Percentiles rank a stretch among this genome's conserved stretches.
These are phyloP conservation scores for Scalopus aquaticus DNA, from an alignment of 2,113 vertebrate species.

Conservation along the genomic window DNA sequence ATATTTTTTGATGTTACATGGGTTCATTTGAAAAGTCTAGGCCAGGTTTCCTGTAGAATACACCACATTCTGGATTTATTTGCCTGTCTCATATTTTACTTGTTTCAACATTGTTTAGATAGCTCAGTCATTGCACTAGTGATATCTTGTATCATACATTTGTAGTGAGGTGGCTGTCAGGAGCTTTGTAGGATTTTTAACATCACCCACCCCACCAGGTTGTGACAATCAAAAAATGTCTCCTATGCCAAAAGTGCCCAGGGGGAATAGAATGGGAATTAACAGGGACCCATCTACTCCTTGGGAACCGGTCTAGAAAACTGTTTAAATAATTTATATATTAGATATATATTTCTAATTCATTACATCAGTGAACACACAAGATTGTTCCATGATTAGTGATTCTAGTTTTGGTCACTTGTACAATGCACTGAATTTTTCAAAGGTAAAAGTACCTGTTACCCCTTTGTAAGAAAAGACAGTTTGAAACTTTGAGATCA, in stretches of 20 bases:
- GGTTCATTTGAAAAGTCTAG: neutral
- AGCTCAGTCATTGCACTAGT: neutral
- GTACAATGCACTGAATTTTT: neutral
- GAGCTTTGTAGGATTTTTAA: neutral
- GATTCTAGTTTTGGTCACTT: neutral
- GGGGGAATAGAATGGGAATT: rapidly evolving
- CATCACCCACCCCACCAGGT: neutral
- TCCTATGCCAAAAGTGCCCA: neutral
- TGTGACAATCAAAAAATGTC: neutral
- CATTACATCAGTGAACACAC: neutral
- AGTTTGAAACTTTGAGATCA: constrained; percentile 2
- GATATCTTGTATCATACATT: neutral
- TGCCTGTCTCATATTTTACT: neutral
- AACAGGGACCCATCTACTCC: neutral
- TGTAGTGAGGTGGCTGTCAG: neutral
- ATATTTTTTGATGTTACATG: neutral
- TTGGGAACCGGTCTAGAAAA: neutral
- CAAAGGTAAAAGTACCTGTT: neutral
- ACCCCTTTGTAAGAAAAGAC: neutral
- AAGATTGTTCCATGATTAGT: neutral
- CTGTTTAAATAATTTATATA: neutral
- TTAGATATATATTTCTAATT: neutral
- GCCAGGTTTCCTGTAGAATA: neutral
- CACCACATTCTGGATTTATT: neutral
- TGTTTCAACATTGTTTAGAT: neutral